Evolutionary conservation across 1,140 invertebrate genomes (phyloP).

Genomic region (Drosophila lini): DNA sequence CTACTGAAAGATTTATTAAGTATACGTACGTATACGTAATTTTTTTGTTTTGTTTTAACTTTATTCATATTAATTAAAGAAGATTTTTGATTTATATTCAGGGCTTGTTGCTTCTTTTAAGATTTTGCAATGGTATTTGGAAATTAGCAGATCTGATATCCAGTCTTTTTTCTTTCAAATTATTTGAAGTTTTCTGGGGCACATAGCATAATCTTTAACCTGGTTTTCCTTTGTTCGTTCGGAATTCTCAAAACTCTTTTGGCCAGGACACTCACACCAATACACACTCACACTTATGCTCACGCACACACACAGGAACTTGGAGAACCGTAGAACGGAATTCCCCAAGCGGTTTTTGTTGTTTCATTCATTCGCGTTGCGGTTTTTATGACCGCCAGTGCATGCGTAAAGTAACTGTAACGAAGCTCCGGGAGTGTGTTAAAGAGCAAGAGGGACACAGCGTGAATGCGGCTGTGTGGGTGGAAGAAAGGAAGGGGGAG

Average conservation of each 20-base stretch:
- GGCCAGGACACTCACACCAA: not conserved
- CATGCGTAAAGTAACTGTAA: slow-evolving; percentile 77
- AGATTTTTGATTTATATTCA: too few species aligned
- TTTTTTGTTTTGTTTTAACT: too few species aligned
- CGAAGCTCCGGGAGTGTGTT: slow-evolving; percentile 52
- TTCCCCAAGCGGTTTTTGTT: slow-evolving; percentile 50
- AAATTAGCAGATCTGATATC: not conserved
- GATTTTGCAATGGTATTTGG: not conserved
- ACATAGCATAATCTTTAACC: slow-evolving; percentile 37
- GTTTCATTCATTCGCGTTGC: slow-evolving; percentile 43
- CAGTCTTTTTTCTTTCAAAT: not conserved
- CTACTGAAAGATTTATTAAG: too few species aligned
- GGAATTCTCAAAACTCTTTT: slow-evolving; percentile 32
- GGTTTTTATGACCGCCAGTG: slow-evolving; percentile 71
- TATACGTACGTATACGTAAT: too few species aligned
- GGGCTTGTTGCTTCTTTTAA: too few species aligned
- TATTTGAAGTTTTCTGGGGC: slow-evolving; percentile 14
- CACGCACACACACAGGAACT: slow-evolving; percentile 1
- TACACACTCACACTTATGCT: not conserved
- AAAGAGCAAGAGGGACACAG: slow-evolving; percentile 24
- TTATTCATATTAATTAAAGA: too few species aligned
- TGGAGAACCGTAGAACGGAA: slow-evolving; percentile 31
- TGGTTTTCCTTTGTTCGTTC: slow-evolving; percentile 32
- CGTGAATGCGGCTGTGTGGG: not conserved
- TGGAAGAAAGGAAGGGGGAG: not conserved